Evolutionary conservation across 2,888 invertebrate genomes (phyloP).

Genomic region (Linnaemya tessellans): DNA sequence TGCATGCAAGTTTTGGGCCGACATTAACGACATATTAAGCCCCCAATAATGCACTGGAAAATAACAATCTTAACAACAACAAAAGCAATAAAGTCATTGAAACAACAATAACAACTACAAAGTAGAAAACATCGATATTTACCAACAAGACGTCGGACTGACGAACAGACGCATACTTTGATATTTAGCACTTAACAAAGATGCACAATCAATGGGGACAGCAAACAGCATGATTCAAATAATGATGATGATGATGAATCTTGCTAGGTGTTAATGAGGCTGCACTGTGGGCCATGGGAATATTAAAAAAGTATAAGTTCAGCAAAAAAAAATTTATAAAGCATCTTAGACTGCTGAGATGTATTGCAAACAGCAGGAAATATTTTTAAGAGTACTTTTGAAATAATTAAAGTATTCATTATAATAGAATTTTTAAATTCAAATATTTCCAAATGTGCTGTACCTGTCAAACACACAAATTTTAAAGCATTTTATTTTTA

Average conservation of each 20-base stretch:
- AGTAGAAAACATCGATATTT: conserved; percentile 18
- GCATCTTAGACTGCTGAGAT: too few relatives aligned
- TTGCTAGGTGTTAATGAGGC: conserved; percentile 15
- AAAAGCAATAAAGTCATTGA: conserved; percentile 17
- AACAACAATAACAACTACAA: conserved; percentile 17
- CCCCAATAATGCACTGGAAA: conserved; percentile 47
- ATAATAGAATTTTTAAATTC: too few relatives aligned
- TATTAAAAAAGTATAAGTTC: background rate
- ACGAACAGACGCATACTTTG: conserved; percentile 19
- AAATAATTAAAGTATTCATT: too few relatives aligned
- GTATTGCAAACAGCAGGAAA: too few relatives aligned
- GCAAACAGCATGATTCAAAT: conserved; percentile 37
- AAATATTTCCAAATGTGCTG: too few relatives aligned
- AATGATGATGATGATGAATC: background rate
- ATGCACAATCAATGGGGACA: conserved; percentile 58
- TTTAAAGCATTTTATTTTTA: too few relatives aligned
- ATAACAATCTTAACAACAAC: conserved; percentile 15
- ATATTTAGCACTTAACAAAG: conserved; percentile 50
- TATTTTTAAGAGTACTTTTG: too few relatives aligned
- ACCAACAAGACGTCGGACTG: conserved; percentile 10
- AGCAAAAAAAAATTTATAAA: too few relatives aligned
- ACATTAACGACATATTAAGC: conserved; percentile 16
- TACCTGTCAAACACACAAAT: too few relatives aligned
- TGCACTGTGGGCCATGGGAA: background rate
- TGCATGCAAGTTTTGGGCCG: conserved; percentile 2